Evolutionary conservation across 2,113 vertebrate genomes (phyloP), one percentile per base, ranked within the genome.

Genomic region (Barnardius zonarius): DNA sequence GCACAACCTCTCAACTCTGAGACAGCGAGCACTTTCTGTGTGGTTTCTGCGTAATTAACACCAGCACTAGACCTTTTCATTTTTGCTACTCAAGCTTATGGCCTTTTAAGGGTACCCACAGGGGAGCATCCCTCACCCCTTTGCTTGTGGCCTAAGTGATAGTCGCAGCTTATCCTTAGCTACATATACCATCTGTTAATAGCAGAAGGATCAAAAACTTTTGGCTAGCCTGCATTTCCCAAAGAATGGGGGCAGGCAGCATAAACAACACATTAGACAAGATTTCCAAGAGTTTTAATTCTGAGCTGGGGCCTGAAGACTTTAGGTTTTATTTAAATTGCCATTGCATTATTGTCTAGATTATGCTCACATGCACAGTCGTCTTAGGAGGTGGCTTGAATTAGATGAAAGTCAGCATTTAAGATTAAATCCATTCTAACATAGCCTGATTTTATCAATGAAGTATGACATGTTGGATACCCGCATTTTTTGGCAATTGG

Each of bases 41-140:
- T 99, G 99, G 99, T 99, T 99, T 99, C 99, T 99, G 99, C 98
- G 99, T 99, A 99, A 99, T 99, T 99, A 99, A 99, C 99, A 99
- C 98, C 99, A 99, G 98, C 98, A 98, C 98, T 98, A 98, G 98
- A 97, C 98, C 98, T 98, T 99, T 99, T 99, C 99, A 99, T 98
- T 99, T 98, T 98, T 98, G 98, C 98, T 99, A 98, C 98, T 99
- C 99, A 98, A 99, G 99, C 99, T 99, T 99, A 99, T 99, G 98
- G 98, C 98, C 99, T 99, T 99, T 99, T 99, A 99, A 99, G 98
- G 98, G 98, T 98, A 97, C 98, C 98, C 99, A 99, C 99, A 98
- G 99, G 99, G 99, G 99, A 99, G 98, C 99, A 96, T 98, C 98
- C 98, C 98, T 98, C 98, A 97, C 98, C 98, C 95, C 98, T 98